Evolutionary conservation across 2,888 invertebrate species (phyloP), one percentile per base, ranked within the genome.

Genomic region (Odontocerum albicorne): DNA sequence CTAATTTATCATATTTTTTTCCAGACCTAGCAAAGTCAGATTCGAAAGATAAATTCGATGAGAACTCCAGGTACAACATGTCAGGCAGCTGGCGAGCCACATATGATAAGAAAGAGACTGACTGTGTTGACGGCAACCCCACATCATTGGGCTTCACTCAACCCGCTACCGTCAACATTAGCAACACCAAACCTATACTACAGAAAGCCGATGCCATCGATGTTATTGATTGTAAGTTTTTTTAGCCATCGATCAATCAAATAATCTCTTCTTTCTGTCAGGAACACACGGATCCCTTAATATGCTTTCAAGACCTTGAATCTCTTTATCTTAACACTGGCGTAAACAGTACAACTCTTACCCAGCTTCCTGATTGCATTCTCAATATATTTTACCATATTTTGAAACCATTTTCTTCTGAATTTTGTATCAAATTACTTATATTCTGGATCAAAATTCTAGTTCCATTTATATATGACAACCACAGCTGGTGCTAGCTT

Each of bases 81-180:
- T 61, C 61, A 2, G 61, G 58, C 4, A 61, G 58, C 27, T 61
- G 61, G 61, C 39, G 56, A 3, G 56, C 54, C 10, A 49, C 61
- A 4, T 56, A 56, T 22, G 46, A 54, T 7, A 49, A 40, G 4
- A 19, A 52, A 3, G 42, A 33, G 4, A 31, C 17, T 27, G 47
- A 38, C n/a, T 31, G 12, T 7, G 51, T 47, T 2, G 43, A 51
- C 21, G 39, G 51, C 1, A 43, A 22, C 8, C 12, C 12, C 16
- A 19, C 36, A 10, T 40, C 51, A 12, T 12, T 12, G 0, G 10
- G 43, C 1, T 53, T 58, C 43, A 15, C 22, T 8, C 58, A 59
- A 19, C 56, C 55, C 2, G 39, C 50, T n/a, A 58, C 46, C 12
- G 55, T 53, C n/a, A 57, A 57, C 15, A 56, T 60, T 10, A 46